Base-by-base conservation (phyloP, 2,113 vertebrate genomes). In the Corvus moneduloides region DNA sequence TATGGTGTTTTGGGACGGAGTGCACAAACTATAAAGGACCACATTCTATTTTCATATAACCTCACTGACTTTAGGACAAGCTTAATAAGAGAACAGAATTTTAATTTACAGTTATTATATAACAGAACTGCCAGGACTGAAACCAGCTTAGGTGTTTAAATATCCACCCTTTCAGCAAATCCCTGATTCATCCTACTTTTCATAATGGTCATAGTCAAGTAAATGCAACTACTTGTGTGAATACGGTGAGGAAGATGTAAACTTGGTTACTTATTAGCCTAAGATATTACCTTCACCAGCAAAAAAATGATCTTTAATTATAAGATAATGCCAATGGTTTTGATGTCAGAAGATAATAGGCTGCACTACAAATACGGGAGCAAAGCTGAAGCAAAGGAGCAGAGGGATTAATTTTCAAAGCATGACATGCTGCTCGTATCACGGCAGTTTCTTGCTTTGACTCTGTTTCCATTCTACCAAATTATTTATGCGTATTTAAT, bases 361-460 rank as follows among this genome's bases (percentile, higher is more conserved):
- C 80, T 68, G 55, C 35, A 67, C 48, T 55, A 41, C 52, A 89
- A 88, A 92, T 41, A 62, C 2, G 7, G 39, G 21, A 76, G 51
- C 63, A 96, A 86, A 86, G 55, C 66, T 76, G 78, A 44, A 55
- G 48, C 76, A 66, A 71, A 87, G 73, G 66, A 72, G 24, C 44
- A 54, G 41, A 79, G 61, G 72, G 64, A 90, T 78, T 87, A 84
- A 73, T 93, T 94, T 94, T 56, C 76, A 72, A 78, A 81, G 76
- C 41, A 27, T 81, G 83, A 90, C 59, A 84, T 58, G 22, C 23
- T 23, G 64, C 41, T 84, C 0, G 0, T 84, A 44, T 58, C 56
- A 61, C 1, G 2, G n/a, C 6, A 9, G 44, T 93, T 88, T 81
- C 79, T 92, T 63, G 68, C 35, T 67, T 37, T 76, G 63, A 83